phyloP scores from a whole-genome alignment of 1,140 invertebrate species.

The Drosophila tsacasi region DNA sequence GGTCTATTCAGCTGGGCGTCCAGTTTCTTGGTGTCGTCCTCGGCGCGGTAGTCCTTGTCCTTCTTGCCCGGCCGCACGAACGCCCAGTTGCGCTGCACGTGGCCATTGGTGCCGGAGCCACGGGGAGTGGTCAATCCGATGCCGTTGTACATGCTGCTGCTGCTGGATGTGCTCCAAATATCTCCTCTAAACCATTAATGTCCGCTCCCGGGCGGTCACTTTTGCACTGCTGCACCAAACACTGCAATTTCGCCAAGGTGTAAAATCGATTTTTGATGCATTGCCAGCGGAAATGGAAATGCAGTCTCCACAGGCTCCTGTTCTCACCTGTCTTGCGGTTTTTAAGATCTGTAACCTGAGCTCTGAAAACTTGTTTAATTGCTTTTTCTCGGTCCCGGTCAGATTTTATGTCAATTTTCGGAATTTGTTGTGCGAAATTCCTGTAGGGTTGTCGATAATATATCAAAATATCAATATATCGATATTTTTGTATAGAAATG shows the following conservation, averaged over 20 bases:
- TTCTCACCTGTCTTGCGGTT: slow-evolving; percentile 3
- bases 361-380: not conserved
- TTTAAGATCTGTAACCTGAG: not conserved
- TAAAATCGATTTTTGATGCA: slow-evolving; percentile 49
- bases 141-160: slow-evolving; percentile 97
- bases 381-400: not conserved
- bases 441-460: not conserved
- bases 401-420: slow-evolving; percentile 7
- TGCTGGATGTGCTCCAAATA: not conserved
- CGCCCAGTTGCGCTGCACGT: slow-evolving; percentile 98
- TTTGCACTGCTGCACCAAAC: slow-evolving; percentile 7
- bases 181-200: slow-evolving; percentile 24
- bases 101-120: slow-evolving; percentile 99
- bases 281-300: not conserved
- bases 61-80: slow-evolving; percentile 93
- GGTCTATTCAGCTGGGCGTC: slow-evolving; percentile 94
- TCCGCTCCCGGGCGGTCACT: slow-evolving; percentile 11
- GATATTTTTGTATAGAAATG: too few species aligned
- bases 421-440: slow-evolving; percentile 28
- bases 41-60: slow-evolving; percentile 95
- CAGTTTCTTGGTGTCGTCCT: slow-evolving; percentile 94
- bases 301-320: not conserved
- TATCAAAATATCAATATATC: too few species aligned
- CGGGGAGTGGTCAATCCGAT: slow-evolving; percentile 97
- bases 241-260: slow-evolving; percentile 42